Percentiles rank a stretch among this genome's conserved stretches.
phyloP scores from a whole-genome alignment of 2,113 vertebrate genomes.

The Leucopternis melanops region DNA sequence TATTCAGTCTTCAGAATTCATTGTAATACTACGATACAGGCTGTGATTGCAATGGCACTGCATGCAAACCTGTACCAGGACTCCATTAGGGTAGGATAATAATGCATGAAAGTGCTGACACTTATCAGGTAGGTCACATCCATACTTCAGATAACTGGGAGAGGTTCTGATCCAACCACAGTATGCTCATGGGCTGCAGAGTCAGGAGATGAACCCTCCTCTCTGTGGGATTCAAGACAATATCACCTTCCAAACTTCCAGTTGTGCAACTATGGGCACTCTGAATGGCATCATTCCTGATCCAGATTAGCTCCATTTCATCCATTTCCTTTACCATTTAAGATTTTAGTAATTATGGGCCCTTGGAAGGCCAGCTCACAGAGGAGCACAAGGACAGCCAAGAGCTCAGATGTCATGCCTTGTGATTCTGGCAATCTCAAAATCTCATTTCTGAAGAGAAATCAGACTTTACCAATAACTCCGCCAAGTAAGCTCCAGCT shows the following conservation, averaged over 20 bases:
- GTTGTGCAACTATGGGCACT: background rate
- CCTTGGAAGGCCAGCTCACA: background rate
- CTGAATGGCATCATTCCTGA: background rate
- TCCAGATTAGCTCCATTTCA: background rate
- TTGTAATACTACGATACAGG: background rate
- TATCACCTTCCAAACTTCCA: background rate
- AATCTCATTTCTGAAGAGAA: background rate
- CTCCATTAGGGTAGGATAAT: background rate
- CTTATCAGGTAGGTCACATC: no score
- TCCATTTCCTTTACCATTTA: background rate
- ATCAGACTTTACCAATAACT: background rate
- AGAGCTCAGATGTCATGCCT: background rate
- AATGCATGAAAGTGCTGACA: background rate
- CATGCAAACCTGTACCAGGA: background rate
- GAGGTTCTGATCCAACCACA: background rate
- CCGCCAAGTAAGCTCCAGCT: background rate
- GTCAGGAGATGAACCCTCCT: background rate
- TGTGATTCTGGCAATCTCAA: background rate
- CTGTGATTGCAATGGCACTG: no score
- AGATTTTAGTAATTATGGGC: background rate
- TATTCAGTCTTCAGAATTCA: background rate
- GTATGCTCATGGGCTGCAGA: rapidly evolving
- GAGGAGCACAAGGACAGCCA: background rate
- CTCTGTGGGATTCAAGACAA: background rate
- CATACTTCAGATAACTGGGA: background rate